These are phyloP conservation scores for Sinocyclocheilus grahami DNA, from an alignment of 2,113 vertebrate species.

Conservation along the genomic window DNA sequence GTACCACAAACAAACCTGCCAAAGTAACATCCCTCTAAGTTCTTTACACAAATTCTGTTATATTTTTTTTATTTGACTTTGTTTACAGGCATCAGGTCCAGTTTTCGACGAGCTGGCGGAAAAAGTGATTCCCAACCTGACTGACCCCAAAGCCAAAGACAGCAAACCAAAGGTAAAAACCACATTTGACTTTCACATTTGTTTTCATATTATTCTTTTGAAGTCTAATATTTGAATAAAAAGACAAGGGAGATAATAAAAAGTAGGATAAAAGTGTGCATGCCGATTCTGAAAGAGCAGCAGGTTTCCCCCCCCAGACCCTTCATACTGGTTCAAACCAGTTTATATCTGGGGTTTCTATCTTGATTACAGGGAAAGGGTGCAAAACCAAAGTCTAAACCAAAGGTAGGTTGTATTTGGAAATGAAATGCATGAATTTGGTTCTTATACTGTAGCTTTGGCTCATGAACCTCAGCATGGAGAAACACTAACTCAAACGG, in stretches of 20 bases:
- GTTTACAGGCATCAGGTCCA: conserved; percentile 61
- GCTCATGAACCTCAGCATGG: not conserved
- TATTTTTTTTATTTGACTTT: not conserved
- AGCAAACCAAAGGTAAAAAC: conserved; percentile 71
- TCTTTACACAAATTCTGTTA: not conserved
- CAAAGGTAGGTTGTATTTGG: conserved; percentile 72
- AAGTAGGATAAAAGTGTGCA: not conserved
- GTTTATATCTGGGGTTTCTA: conserved; percentile 44
- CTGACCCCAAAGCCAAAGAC: conserved; percentile 61
- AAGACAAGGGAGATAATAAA: not conserved
- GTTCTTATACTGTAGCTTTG: too few relatives aligned
- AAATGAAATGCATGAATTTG: not conserved
- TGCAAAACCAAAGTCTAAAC: conserved; percentile 73
- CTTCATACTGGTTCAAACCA: not conserved
- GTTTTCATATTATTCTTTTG: not conserved
- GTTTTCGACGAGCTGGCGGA: conserved; percentile 63
- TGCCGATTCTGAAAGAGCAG: not conserved
- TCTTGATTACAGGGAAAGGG: conserved; percentile 74
- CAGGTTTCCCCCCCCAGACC: not conserved
- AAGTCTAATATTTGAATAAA: not conserved
- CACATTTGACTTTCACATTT: not conserved
- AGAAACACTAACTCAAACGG: not conserved
- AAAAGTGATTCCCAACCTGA: conserved; percentile 60
- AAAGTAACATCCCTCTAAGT: not conserved
- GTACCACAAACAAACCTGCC: conserved; percentile 46